phyloP scores from a whole-genome alignment of 2,797 vertebrate species.

The Sparus aurata region DNA sequence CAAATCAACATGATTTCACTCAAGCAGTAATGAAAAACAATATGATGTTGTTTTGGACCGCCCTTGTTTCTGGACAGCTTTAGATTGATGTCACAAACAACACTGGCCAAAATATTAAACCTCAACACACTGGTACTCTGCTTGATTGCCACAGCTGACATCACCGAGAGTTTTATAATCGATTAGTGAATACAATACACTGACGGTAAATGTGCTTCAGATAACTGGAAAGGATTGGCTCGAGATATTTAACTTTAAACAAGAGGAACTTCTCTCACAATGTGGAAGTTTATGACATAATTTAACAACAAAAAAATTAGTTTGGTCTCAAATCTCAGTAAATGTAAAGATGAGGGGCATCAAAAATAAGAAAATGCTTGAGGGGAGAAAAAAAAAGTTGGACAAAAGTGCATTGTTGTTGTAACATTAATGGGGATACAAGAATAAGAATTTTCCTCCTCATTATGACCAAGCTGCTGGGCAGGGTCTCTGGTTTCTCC shows the following conservation, averaged over 20 bases:
- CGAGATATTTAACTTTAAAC: background rate
- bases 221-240: conserved; percentile 10
- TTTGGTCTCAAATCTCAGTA: conserved; percentile 19
- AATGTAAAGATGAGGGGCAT: conserved; percentile 38
- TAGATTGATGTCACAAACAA: conserved; percentile 80
- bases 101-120: conserved; percentile 74
- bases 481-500: conserved; percentile 84
- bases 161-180: conserved; percentile 58
- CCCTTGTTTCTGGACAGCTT: conserved; percentile 73
- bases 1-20: conserved; percentile 86
- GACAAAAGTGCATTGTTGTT: conserved; percentile 83
- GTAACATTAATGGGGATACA: conserved; percentile 85
- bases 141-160: conserved; percentile 71
- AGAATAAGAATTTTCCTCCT: conserved; percentile 86
- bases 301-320: background rate
- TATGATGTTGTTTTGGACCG: conserved; percentile 71
- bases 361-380: background rate
- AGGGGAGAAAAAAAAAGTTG: conserved; percentile 47
- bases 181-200: conserved; percentile 37
- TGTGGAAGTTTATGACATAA: conserved; percentile 5
- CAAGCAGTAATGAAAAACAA: conserved; percentile 79
- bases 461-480: conserved; percentile 84
- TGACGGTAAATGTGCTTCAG: conserved; percentile 40
- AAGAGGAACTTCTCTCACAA: conserved; percentile 12
- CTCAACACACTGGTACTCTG: conserved; percentile 65